Evolutionary conservation across 2,113 vertebrate genomes (phyloP), one percentile per base, ranked within the genome.

Genomic region (Mirounga angustirostris): DNA sequence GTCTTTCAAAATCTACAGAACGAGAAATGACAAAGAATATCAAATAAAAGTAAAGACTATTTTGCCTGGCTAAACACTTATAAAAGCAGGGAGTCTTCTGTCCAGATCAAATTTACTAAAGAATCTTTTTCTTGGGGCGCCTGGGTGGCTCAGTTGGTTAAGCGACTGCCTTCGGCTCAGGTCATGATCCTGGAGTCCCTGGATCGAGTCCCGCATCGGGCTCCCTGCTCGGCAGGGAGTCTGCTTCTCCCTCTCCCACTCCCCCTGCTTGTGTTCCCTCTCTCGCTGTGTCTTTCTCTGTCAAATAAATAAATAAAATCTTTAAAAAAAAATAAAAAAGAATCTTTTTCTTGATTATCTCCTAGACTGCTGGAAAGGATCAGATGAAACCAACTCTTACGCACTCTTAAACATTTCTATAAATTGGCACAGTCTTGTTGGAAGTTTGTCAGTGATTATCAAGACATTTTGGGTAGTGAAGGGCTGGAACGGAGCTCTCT

Each of bases 1-100:
- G 21, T 98, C 98, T 96, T 97, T 97, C 78, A 99, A 98, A 40
- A 98, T 99, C 99, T 99, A 95, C 24, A 87, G 95, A 61, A 95
- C 58, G 94, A 8, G 7, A 97, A 89, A 2, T 10, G 79, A 26
- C 22, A 74, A 83, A 73, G 86, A 63, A 7, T 89, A 19, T 52
- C 19, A 54, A 73, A 74, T 79, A 59, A 63, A 83, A 95, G 9
- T 63, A 78, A 78, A 30, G 11, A 24, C 24, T 36, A 58, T 40
- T 87, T 84, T 94, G 69, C n/a, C 67, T 89, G 12, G 28, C 36
- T 80, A 74, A 89, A 21, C 15, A 80, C 33, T 90, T 61, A 86
- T 8, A 71, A 95, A 80, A 91, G 78, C 43, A 84, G 67, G 43
- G 22, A 46, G 13, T 21, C n/a, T 89, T 85, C 76, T 84, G 6